Percentiles rank a stretch among this genome's conserved stretches.
Evolutionary conservation across 2,113 vertebrate genomes (phyloP).

Genomic region (Ascaphus truei): DNA sequence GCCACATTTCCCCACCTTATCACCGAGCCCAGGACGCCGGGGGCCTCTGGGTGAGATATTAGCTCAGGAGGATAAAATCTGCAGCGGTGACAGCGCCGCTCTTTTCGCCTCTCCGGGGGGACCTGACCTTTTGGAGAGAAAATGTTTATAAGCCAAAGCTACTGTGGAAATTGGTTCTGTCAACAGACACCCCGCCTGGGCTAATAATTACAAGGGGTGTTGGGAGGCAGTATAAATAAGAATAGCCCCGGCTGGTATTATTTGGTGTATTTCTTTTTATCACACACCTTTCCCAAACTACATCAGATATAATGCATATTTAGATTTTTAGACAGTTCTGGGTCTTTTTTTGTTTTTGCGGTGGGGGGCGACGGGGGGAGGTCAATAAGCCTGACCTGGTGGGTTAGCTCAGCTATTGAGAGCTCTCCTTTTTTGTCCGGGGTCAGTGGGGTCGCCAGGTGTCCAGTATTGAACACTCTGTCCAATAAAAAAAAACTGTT

Average conservation of each 20-base stretch:
- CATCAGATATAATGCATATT: too few relatives aligned
- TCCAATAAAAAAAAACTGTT: too few relatives aligned
- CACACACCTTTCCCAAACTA: too few relatives aligned
- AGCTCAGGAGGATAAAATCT: slow-evolving; percentile 38
- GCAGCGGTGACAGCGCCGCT: slow-evolving; percentile 40
- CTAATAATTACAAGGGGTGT: slow-evolving; percentile 43
- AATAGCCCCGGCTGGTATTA: background rate
- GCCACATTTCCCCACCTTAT: slow-evolving; percentile 13
- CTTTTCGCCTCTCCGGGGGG: background rate
- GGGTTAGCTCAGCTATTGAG: too few relatives aligned
- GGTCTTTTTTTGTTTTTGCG: too few relatives aligned
- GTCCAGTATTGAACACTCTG: too few relatives aligned
- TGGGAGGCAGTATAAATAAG: slow-evolving; percentile 45
- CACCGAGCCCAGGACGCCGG: background rate
- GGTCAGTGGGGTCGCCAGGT: too few relatives aligned
- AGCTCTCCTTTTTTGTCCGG: too few relatives aligned
- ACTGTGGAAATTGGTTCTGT: slow-evolving; percentile 32
- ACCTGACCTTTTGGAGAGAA: slow-evolving; percentile 37
- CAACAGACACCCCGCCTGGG: slow-evolving; percentile 41
- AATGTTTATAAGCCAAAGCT: slow-evolving; percentile 42
- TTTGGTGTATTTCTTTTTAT: too few relatives aligned
- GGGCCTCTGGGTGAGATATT: slow-evolving; percentile 24
- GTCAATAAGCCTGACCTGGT: too few relatives aligned
- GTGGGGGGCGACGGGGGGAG: too few relatives aligned
- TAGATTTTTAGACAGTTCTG: too few relatives aligned